phyloP scores from a whole-genome alignment of 1,140 invertebrate species.

The Augochlora pura region DNA sequence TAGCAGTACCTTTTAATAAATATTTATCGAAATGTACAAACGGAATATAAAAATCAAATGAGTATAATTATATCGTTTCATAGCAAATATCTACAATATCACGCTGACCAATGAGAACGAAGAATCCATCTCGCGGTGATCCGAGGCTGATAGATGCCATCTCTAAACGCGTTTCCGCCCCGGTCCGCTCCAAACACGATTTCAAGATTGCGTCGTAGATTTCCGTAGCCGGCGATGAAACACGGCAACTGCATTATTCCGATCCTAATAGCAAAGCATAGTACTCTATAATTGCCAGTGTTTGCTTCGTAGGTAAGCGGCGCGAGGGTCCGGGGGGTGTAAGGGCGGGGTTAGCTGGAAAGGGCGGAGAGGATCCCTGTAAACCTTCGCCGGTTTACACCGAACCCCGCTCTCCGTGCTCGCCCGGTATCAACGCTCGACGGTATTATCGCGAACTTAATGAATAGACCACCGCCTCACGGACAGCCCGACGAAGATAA shows the following conservation, averaged over 20 bases:
- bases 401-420: slow-evolving; percentile 26
- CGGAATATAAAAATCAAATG: too few species aligned
- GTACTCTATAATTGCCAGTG: slow-evolving; percentile 48
- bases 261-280: slow-evolving; percentile 47
- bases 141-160: too few species aligned
- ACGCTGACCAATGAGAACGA: too few species aligned
- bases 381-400: slow-evolving; percentile 56
- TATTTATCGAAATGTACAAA: too few species aligned
- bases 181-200: background rate
- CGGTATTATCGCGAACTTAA: slow-evolving; percentile 64
- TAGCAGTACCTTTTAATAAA: too few species aligned
- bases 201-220: background rate
- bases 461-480: slow-evolving; percentile 58
- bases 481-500: slow-evolving; percentile 54
- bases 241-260: slow-evolving; percentile 23
- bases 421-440: slow-evolving; percentile 48
- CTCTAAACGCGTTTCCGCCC: background rate
- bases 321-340: too few species aligned
- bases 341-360: slow-evolving; percentile 30
- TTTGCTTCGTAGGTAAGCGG: slow-evolving; percentile 9
- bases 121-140: too few species aligned
- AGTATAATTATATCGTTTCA: too few species aligned
- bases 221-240: background rate
- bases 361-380: slow-evolving; percentile 43
- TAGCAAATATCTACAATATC: too few species aligned